phyloP scores from a whole-genome alignment of 1,140 invertebrate genomes.

The Thaumetopoea pityocampa region DNA sequence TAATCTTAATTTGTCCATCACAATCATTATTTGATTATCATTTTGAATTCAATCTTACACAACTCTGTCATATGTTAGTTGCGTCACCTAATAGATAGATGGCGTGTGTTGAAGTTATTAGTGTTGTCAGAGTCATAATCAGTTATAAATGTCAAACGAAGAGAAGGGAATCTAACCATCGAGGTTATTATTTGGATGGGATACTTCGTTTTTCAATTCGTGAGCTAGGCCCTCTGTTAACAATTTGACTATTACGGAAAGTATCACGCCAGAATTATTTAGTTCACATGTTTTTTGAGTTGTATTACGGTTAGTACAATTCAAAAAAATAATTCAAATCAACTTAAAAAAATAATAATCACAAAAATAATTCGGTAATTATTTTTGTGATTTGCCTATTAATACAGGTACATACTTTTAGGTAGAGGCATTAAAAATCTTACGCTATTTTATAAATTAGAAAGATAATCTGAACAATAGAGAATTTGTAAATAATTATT shows the following conservation, averaged over 20 bases:
- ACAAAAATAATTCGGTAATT: background rate
- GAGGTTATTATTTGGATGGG: conserved; percentile 54
- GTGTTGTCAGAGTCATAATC: conserved; percentile 58
- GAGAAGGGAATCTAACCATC: conserved; percentile 40
- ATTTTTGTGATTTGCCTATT: too few relatives aligned
- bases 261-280: conserved; percentile 44
- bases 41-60: conserved; percentile 62
- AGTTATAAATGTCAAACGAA: conserved; percentile 70
- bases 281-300: too few relatives aligned
- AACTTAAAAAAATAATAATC: conserved; percentile 1
- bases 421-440: too few relatives aligned
- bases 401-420: too few relatives aligned
- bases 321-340: too few relatives aligned
- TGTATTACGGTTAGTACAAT: too few relatives aligned
- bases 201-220: conserved; percentile 54
- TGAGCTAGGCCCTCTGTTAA: conserved; percentile 40
- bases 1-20: conserved; percentile 31
- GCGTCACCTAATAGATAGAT: conserved; percentile 66
- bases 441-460: too few relatives aligned
- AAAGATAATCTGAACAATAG: too few relatives aligned
- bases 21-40: conserved; percentile 64
- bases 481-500: too few relatives aligned
- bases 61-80: conserved; percentile 48
- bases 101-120: conserved; percentile 63
- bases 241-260: conserved; percentile 48